Percentiles rank a stretch among this genome's conserved stretches.
phyloP scores from a whole-genome alignment of 2,113 vertebrate species.

The Malurus elegans region DNA sequence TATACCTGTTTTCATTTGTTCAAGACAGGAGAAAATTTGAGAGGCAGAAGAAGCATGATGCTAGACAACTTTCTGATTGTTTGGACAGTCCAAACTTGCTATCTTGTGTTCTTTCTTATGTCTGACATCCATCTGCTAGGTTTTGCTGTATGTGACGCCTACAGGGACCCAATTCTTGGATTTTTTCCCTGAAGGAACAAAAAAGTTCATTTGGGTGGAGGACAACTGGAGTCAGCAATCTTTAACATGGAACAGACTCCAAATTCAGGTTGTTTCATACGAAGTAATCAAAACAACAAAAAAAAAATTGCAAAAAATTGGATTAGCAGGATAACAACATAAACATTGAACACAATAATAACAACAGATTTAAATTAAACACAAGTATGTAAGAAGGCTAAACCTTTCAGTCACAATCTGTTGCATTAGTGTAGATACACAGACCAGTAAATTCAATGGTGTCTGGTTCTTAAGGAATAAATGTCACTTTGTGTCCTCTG shows the following conservation, averaged over 20 bases:
- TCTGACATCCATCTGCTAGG: neutral
- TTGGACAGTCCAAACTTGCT: neutral
- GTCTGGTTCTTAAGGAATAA: constrained; percentile 41
- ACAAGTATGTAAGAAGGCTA: neutral
- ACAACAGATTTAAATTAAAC: neutral
- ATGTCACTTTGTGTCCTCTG: constrained; percentile 48
- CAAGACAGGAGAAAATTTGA: neutral
- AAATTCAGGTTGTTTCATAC: neutral
- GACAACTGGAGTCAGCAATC: neutral
- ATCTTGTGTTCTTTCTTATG: neutral
- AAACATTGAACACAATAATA: neutral
- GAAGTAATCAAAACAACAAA: neutral
- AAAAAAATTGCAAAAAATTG: rapidly evolving
- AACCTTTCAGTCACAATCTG: constrained; percentile 38
- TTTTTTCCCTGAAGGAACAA: neutral
- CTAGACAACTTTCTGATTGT: neutral
- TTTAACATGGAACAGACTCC: neutral
- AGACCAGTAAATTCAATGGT: neutral
- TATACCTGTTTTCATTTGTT: neutral
- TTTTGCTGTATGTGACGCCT: neutral
- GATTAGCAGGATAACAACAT: neutral
- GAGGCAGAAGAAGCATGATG: neutral
- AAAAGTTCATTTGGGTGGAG: neutral
- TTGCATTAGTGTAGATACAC: neutral
- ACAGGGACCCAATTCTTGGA: neutral